Evolutionary conservation across 2,888 invertebrate species (phyloP).

Genomic region (Ptycholaimellus sp.): DNA sequence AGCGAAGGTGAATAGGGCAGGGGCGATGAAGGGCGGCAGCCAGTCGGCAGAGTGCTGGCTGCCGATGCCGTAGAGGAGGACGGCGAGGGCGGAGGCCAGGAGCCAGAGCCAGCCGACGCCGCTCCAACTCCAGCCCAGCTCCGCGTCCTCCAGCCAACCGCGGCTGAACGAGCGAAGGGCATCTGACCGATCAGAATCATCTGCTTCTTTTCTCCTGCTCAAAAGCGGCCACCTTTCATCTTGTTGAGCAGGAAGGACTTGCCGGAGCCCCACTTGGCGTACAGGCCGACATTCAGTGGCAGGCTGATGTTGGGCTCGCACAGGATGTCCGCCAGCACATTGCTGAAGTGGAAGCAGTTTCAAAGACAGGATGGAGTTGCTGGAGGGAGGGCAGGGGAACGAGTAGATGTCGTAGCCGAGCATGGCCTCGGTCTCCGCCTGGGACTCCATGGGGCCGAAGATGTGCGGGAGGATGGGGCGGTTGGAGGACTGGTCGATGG

Average conservation of each 20-base stretch:
- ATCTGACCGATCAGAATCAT: no score
- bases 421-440: constrained; percentile 54
- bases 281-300: constrained; percentile 89
- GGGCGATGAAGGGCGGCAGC: no score
- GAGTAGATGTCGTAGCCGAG: constrained; percentile 47
- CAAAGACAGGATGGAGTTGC: no score
- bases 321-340: constrained; percentile 33
- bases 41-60: no score
- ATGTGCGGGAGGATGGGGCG: constrained; percentile 23
- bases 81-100: constrained; percentile 4
- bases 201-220: no score
- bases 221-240: constrained; percentile 63
- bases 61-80: constrained; percentile 1
- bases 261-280: constrained; percentile 94
- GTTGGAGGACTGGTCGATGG: constrained; percentile 48
- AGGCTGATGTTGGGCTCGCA: constrained; percentile 85
- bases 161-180: constrained; percentile 22
- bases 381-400: no score
- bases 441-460: constrained; percentile 30
- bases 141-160: constrained; percentile 21
- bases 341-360: constrained; percentile 23
- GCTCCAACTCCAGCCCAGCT: constrained; percentile 14
- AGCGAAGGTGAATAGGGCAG: neutral
- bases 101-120: constrained; percentile 7
- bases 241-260: constrained; percentile 86